These are phyloP conservation scores for Pipistrellus nathusii DNA, from an alignment of 2,797 vertebrate species.

Conservation along the genomic window DNA sequence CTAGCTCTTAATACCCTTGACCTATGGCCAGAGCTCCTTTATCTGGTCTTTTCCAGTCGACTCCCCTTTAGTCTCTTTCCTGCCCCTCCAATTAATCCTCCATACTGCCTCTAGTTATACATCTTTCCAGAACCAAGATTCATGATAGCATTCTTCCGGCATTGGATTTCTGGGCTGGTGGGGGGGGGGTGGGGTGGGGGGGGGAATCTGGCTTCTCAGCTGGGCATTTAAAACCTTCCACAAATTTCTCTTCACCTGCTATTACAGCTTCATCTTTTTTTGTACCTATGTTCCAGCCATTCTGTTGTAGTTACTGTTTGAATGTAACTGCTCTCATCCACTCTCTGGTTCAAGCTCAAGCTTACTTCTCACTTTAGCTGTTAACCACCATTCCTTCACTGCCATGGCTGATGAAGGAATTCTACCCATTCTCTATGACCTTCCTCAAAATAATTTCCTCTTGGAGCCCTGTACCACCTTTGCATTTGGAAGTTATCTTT, in stretches of 20 bases:
- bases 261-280: background rate
- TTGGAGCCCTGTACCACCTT: background rate
- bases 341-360: conserved; percentile 23
- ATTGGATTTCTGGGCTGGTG: conserved; percentile 28
- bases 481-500: background rate
- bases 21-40: conserved; percentile 30
- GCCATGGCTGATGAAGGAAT: background rate
- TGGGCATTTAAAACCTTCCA: background rate
- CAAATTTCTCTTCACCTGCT: conserved; percentile 46
- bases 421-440: background rate
- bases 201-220: background rate
- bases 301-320: background rate
- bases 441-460: conserved; percentile 17
- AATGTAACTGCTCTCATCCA: background rate
- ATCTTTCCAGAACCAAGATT: conserved; percentile 50
- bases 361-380: conserved; percentile 37
- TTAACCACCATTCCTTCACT: background rate
- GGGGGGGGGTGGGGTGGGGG: background rate
- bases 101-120: background rate
- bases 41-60: background rate
- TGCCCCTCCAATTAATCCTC: background rate
- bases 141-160: background rate
- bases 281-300: background rate
- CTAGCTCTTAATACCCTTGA: conserved; percentile 21
- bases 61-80: conserved; percentile 28